Evolutionary conservation across 2,888 invertebrate genomes (phyloP), one percentile per base, ranked within the genome.

Genomic region (Anthophora plumipes): DNA sequence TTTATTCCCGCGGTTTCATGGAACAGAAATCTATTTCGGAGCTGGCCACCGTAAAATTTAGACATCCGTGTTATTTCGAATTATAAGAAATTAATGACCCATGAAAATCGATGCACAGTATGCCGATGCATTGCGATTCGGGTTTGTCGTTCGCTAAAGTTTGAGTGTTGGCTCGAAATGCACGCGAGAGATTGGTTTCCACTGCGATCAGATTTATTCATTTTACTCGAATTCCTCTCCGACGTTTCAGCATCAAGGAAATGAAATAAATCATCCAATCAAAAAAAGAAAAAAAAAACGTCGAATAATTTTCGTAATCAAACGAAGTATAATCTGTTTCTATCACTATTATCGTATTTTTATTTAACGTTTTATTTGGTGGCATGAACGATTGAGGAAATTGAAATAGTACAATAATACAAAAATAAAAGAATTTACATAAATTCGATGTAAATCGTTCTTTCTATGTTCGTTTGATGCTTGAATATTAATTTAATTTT

Each of bases 11-110:
- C 54, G n/a, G 39, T 52, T 61, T 25, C 39, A 8, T 11, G 52
- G 25, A 41, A 41, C 22, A 55, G 57, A 64, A 71, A 76, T 76
- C 37, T 64, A 71, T 48, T 48, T 14, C 17, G 12, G n/a, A 41
- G 6, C 17, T 12, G 11, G 41, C 5, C 20, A 37, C 57, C 50
- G 59, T 59, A 57, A 60, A 66, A 69, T 63, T 69, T 31, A 37
- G 46, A 39, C 20, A 14, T 12, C 48, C 46, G 48, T n/a, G 59
- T 60, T 22, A 25, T 63, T 76, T 20, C 25, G 17, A 41, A 72
- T 72, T 66, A 66, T 72, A 72, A 66, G 60, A 72, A 63, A 41
- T 39, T 54, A 66, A 72, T 64, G 57, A 39, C 22, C 59, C 17
- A 66, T 66, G 72, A 57, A 77, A 63, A 46, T 76, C 20, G 55